These are phyloP conservation scores for Fulica atra DNA, from an alignment of 2,113 vertebrate genomes.

Conservation along the genomic window DNA sequence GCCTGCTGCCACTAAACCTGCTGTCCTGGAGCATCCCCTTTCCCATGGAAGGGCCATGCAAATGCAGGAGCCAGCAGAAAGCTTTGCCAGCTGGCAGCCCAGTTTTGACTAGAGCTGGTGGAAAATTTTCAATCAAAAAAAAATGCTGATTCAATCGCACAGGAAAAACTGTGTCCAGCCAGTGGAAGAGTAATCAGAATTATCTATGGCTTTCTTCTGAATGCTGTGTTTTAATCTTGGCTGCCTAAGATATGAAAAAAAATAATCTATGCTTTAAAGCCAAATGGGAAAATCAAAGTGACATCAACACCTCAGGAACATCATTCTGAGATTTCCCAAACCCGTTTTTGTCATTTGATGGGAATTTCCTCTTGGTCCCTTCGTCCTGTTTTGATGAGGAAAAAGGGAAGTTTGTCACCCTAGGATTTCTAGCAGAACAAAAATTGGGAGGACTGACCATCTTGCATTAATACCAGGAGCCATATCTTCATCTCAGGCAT, in stretches of 20 bases:
- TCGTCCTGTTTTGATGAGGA: neutral
- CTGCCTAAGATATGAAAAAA: neutral
- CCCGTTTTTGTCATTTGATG: neutral
- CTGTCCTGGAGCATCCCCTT: neutral
- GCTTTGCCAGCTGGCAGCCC: constrained; percentile 11
- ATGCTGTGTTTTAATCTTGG: neutral
- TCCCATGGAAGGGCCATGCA: neutral
- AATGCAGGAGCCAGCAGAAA: neutral
- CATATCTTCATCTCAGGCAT: neutral
- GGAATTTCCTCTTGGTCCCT: neutral
- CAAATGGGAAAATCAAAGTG: constrained; percentile 8
- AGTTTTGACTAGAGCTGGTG: neutral
- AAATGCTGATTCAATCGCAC: constrained; percentile 19
- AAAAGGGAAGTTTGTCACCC: neutral
- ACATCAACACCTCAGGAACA: neutral
- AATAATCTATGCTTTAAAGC: neutral
- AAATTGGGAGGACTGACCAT: neutral
- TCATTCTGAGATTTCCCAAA: neutral
- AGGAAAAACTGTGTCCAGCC: neutral
- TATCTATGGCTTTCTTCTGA: constrained; percentile 36
- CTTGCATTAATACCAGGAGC: neutral
- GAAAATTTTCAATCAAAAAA: constrained; percentile 23
- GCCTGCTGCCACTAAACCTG: neutral
- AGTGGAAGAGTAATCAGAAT: constrained; percentile 33
- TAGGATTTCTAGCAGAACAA: neutral